These are phyloP conservation scores for Idaea dimidiata DNA, from an alignment of 2,888 invertebrate species.

Conservation along the genomic window DNA sequence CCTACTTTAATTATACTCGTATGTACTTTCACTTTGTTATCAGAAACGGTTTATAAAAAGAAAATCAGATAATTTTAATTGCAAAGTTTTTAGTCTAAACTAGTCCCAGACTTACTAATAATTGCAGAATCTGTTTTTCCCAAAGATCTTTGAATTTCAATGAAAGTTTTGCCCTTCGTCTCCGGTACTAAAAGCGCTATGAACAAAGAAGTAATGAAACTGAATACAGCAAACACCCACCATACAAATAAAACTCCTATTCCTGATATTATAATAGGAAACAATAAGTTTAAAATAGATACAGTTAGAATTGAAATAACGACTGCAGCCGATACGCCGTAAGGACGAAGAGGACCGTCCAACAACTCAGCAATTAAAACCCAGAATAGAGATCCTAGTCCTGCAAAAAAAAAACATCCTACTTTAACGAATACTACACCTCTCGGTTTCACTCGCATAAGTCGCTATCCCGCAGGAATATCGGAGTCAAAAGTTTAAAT, in stretches of 20 bases:
- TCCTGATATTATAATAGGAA: slow-evolving; percentile 32
- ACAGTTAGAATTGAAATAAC: slow-evolving; percentile 3
- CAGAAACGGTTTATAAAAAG: too few relatives aligned
- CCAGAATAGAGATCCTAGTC: slow-evolving; percentile 53
- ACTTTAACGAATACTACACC: too few relatives aligned
- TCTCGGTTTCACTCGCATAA: too few relatives aligned
- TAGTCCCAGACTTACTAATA: not conserved
- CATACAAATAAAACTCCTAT: slow-evolving; percentile 49
- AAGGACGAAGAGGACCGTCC: slow-evolving; percentile 44
- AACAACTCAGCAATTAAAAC: slow-evolving; percentile 50
- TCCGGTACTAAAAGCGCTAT: slow-evolving; percentile 51
- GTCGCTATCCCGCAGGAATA: too few relatives aligned
- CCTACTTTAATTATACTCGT: too few relatives aligned
- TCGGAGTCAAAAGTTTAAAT: too few relatives aligned
- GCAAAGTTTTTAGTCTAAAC: not conserved
- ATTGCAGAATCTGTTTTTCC: not conserved
- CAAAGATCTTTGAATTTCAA: slow-evolving; percentile 42
- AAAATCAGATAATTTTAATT: not conserved
- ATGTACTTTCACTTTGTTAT: too few relatives aligned
- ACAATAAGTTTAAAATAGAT: slow-evolving; percentile 39
- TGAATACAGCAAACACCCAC: slow-evolving; percentile 25
- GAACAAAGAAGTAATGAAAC: slow-evolving; percentile 38
- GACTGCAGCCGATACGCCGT: slow-evolving; percentile 37
- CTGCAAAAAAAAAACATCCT: slow-evolving; percentile 30
- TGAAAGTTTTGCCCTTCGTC: slow-evolving; percentile 55